phyloP scores from a whole-genome alignment of 1,140 invertebrate species.

The Himalopsyche phryganea region DNA sequence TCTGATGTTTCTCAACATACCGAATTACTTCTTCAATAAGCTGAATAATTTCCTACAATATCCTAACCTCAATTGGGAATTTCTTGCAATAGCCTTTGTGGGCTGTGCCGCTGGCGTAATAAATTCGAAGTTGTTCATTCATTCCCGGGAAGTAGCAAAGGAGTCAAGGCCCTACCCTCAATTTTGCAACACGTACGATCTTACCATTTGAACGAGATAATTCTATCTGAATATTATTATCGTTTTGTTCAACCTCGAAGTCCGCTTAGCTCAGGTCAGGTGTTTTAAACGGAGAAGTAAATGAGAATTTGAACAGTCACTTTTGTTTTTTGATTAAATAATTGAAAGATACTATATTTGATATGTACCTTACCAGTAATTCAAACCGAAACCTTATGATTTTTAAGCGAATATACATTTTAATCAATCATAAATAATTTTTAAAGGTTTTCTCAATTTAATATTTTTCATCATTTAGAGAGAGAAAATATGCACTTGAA shows the following conservation, averaged over 20 bases:
- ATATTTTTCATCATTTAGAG: too few relatives aligned
- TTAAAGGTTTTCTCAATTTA: too few relatives aligned
- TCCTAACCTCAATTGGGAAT: slow-evolving; percentile 15
- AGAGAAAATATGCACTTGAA: too few relatives aligned
- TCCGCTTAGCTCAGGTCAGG: slow-evolving; percentile 16
- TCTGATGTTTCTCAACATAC: background rate
- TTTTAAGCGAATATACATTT: too few relatives aligned
- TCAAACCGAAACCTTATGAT: too few relatives aligned
- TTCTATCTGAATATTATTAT: slow-evolving; percentile 31
- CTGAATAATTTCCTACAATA: slow-evolving; percentile 4
- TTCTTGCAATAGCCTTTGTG: slow-evolving; percentile 26
- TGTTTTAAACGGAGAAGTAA: background rate
- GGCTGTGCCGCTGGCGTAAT: slow-evolving; percentile 19
- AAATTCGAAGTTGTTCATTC: slow-evolving; percentile 17
- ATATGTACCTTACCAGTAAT: too few relatives aligned
- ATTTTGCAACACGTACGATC: slow-evolving; percentile 5
- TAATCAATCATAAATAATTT: too few relatives aligned
- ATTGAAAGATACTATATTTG: too few relatives aligned
- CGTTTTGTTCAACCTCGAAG: slow-evolving; percentile 17
- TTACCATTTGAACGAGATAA: slow-evolving; percentile 25
- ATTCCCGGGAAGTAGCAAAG: background rate
- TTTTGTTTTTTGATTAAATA: too few relatives aligned
- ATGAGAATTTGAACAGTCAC: too few relatives aligned
- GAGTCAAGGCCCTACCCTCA: slow-evolving; percentile 5
- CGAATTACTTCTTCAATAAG: background rate